Conservation (phyloP, 2,797 vertebrate species). For the Sylvia borin region DNA sequence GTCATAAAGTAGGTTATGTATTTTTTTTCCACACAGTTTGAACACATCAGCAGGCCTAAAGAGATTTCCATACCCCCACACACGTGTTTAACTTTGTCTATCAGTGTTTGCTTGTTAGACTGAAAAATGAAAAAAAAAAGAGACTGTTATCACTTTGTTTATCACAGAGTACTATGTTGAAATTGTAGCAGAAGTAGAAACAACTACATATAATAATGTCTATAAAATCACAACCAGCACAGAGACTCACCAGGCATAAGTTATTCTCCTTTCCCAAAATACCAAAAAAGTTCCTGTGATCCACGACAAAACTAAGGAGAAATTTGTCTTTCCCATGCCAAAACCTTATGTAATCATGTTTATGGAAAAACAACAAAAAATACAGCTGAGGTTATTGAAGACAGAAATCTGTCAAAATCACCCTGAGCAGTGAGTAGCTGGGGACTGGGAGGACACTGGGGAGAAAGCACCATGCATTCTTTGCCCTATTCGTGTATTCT, state of each 20-base stretch:
- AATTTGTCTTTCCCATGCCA: background rate
- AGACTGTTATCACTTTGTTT: background rate
- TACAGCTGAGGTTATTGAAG: background rate
- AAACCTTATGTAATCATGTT: background rate
- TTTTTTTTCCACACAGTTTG: background rate
- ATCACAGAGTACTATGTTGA: background rate
- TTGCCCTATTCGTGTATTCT: background rate
- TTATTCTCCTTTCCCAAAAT: background rate
- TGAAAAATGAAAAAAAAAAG: background rate
- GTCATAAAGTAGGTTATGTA: background rate
- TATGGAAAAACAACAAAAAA: background rate
- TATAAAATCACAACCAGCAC: background rate
- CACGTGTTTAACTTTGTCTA: background rate
- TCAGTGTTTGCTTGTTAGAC: background rate
- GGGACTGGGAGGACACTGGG: background rate
- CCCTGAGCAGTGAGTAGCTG: background rate
- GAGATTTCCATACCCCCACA: background rate
- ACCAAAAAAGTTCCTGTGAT: background rate
- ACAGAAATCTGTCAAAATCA: background rate
- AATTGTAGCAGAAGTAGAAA: background rate
- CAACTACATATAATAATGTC: background rate
- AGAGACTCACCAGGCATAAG: background rate
- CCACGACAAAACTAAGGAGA: background rate
- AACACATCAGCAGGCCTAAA: background rate
- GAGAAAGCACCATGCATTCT: accelerated